These are phyloP conservation scores for Cheilosia pagana DNA, from an alignment of 2,888 invertebrate genomes.

Conservation along the genomic window DNA sequence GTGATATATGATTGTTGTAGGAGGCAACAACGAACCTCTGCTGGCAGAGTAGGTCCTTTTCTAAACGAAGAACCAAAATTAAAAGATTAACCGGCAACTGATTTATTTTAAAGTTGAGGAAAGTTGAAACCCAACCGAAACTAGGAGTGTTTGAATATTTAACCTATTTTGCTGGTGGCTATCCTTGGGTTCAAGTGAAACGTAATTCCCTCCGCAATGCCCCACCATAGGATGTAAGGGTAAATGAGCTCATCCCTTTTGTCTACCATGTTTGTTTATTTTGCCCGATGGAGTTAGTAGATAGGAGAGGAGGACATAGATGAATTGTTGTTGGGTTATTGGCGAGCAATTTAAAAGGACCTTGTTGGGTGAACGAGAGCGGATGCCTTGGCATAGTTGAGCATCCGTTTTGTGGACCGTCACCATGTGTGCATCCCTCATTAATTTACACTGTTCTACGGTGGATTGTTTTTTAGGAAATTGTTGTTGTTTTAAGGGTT, in stretches of 20 bases:
- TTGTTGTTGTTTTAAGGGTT: constrained; percentile 1
- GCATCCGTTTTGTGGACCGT: constrained; percentile 9
- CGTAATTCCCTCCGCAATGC: background rate
- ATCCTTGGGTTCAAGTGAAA: background rate
- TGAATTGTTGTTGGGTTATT: constrained; percentile 38
- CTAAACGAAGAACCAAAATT: constrained; percentile 10
- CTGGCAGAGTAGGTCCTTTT: background rate
- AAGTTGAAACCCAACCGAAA: constrained; percentile 11
- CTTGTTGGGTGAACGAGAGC: constrained; percentile 14
- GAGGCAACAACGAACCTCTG: background rate
- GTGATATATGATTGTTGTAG: constrained; percentile 14
- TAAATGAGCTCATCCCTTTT: constrained; percentile 45
- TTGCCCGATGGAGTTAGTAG: background rate
- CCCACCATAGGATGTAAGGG: constrained; percentile 3
- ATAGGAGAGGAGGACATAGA: constrained; percentile 27
- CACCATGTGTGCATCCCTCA: constrained; percentile 33
- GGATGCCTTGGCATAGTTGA: constrained; percentile 4
- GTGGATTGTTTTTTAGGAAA: constrained; percentile 23
- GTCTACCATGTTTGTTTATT: constrained; percentile 4
- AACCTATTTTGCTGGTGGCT: constrained; percentile 28
- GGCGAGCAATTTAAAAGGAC: constrained; percentile 35
- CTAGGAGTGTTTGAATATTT: constrained; percentile 23
- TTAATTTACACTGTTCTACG: constrained; percentile 19
- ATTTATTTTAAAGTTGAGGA: constrained; percentile 49
- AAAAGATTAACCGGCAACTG: constrained; percentile 41